A percentile compares a stretch with the other conserved stretches of the same genome.
Evolutionary conservation across 2,113 vertebrate genomes (phyloP).

Genomic region (Mesocricetus auratus): DNA sequence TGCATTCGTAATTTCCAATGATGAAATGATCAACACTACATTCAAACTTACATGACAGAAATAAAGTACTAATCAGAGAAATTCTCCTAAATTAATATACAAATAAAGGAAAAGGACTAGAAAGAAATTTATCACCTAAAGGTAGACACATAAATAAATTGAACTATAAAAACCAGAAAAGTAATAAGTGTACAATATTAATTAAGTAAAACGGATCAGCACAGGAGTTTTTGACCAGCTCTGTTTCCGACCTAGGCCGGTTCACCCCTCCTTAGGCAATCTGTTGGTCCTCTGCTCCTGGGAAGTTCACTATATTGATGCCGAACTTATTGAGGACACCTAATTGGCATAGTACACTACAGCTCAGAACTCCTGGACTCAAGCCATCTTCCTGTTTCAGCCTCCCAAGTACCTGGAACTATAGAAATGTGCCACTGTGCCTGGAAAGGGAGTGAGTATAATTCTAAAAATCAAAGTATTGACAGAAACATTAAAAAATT

Average conservation of each 20-base stretch:
- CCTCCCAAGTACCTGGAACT: too few species aligned
- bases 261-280: too few species aligned
- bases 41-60: not conserved
- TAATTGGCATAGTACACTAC: too few species aligned
- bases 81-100: slow-evolving; percentile 19
- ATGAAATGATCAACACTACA: not conserved
- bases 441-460: not conserved
- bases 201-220: not conserved
- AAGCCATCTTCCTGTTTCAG: too few species aligned
- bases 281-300: too few species aligned
- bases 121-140: slow-evolving; percentile 26
- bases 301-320: too few species aligned
- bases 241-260: too few species aligned
- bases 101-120: not conserved
- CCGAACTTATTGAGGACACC: too few species aligned
- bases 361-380: too few species aligned
- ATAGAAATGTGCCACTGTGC: too few species aligned
- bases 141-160: not conserved
- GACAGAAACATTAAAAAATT: not conserved
- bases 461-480: not conserved
- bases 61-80: not conserved
- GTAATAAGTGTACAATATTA: not conserved
- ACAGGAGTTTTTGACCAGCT: too few species aligned
- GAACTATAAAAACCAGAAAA: not conserved
- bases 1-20: slow-evolving; percentile 10